Conservation (phyloP, 2,888 invertebrate species). For the Drosophila mulleri region DNA sequence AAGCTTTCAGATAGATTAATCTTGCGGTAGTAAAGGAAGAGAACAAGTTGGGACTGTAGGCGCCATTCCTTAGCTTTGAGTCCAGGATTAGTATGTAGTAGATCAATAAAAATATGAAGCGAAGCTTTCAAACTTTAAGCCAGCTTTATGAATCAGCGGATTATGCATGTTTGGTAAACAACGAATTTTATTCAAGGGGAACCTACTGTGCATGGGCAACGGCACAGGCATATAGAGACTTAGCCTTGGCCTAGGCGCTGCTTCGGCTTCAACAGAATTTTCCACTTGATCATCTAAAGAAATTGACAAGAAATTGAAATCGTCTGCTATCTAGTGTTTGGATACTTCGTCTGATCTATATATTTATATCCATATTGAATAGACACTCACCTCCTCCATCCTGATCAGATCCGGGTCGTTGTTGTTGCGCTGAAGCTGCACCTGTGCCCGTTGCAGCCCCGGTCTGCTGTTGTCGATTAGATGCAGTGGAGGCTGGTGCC, state of each 20-base stretch:
- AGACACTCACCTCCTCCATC: neutral
- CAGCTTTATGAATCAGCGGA: neutral
- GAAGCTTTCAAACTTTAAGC: neutral
- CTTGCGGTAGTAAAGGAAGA: neutral
- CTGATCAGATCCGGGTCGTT: neutral
- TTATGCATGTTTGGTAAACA: neutral
- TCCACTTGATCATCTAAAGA: slow-evolving; percentile 61
- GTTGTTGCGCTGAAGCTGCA: neutral
- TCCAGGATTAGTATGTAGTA: no score
- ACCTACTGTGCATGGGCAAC: slow-evolving; percentile 69
- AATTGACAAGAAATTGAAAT: slow-evolving; percentile 17
- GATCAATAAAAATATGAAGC: neutral
- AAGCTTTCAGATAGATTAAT: neutral
- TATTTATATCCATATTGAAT: neutral
- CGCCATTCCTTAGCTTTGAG: neutral
- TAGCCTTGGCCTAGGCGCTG: slow-evolving; percentile 53
- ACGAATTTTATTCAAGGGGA: neutral
- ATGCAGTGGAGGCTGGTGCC: slow-evolving; percentile 2
- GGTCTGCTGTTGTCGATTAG: neutral
- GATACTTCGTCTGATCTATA: no score
- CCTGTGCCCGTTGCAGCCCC: neutral
- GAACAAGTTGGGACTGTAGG: neutral
- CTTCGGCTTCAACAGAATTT: slow-evolving; percentile 25
- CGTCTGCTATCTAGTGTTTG: no score
- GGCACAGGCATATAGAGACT: slow-evolving; percentile 70